Conservation (phyloP, 2,797 vertebrate species). For the Pipistrellus nathusii region DNA sequence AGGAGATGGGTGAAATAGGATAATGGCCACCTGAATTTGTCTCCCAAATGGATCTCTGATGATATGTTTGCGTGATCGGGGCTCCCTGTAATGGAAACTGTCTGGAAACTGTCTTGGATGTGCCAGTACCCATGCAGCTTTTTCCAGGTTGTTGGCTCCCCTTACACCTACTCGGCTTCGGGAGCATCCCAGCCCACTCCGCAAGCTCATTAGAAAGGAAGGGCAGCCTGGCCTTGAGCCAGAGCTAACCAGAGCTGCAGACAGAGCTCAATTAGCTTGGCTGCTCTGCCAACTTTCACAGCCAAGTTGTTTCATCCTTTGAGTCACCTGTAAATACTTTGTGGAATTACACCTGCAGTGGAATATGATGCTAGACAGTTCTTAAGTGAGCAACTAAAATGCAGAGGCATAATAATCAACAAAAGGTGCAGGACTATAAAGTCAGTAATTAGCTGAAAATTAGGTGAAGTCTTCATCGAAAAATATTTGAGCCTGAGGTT, state of each 20-base stretch:
- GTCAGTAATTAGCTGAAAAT: neutral
- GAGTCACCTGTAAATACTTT: neutral
- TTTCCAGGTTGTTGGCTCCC: neutral
- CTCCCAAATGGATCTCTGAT: neutral
- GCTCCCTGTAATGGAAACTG: neutral
- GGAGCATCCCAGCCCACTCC: neutral
- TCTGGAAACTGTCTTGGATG: neutral
- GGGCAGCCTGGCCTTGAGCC: neutral
- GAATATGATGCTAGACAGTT: neutral
- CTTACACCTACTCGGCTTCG: neutral
- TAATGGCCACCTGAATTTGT: neutral
- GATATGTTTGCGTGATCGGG: neutral
- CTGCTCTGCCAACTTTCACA: conserved; percentile 31
- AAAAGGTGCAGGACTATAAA: neutral
- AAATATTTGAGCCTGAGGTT: neutral
- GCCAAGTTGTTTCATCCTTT: conserved; percentile 30
- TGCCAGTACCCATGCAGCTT: neutral
- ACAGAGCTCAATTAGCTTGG: conserved; percentile 10
- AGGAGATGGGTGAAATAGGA: neutral
- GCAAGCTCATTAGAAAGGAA: neutral
- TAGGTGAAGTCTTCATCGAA: neutral
- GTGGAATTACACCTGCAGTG: neutral
- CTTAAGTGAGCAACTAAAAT: conserved; percentile 7
- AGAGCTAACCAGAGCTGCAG: neutral
- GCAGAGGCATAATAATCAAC: neutral